Evolutionary conservation across 2,797 vertebrate genomes (phyloP).

Genomic region (Lithobates sylvaticus): DNA sequence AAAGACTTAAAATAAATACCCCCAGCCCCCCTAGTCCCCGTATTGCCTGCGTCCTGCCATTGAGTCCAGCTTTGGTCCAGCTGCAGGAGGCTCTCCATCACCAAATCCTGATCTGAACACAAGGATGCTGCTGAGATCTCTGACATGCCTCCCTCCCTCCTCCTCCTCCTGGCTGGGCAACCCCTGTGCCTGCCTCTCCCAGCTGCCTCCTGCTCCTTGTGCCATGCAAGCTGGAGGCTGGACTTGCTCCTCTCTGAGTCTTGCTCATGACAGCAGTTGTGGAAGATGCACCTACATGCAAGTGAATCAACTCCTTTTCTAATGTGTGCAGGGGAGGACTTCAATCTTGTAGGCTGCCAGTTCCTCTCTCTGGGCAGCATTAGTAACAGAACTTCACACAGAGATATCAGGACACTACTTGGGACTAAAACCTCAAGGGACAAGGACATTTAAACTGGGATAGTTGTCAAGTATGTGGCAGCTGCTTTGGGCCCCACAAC

Average conservation of each 20-base stretch:
- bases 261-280: slow-evolving; percentile 49
- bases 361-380: neutral
- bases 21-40: too few relatives aligned
- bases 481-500: too few relatives aligned
- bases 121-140: slow-evolving; percentile 25
- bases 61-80: neutral
- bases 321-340: slow-evolving; percentile 21
- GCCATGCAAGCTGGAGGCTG: slow-evolving; percentile 47
- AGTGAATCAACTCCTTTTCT: slow-evolving; percentile 31
- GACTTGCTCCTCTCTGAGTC: slow-evolving; percentile 39
- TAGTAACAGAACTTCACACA: too few relatives aligned
- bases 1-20: too few relatives aligned
- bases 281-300: slow-evolving; percentile 44
- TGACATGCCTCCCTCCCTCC: neutral
- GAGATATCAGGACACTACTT: too few relatives aligned
- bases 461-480: too few relatives aligned
- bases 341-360: slow-evolving; percentile 5
- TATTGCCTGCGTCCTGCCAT: neutral
- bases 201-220: slow-evolving; percentile 43
- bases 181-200: slow-evolving; percentile 32
- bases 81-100: neutral
- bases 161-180: slow-evolving; percentile 4
- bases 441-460: too few relatives aligned
- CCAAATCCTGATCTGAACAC: neutral
- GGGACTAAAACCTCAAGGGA: too few relatives aligned